A percentile compares a stretch with the other conserved stretches of the same genome.
Evolutionary conservation across 2,113 vertebrate species (phyloP).

Genomic region (Hiodon alosoides): DNA sequence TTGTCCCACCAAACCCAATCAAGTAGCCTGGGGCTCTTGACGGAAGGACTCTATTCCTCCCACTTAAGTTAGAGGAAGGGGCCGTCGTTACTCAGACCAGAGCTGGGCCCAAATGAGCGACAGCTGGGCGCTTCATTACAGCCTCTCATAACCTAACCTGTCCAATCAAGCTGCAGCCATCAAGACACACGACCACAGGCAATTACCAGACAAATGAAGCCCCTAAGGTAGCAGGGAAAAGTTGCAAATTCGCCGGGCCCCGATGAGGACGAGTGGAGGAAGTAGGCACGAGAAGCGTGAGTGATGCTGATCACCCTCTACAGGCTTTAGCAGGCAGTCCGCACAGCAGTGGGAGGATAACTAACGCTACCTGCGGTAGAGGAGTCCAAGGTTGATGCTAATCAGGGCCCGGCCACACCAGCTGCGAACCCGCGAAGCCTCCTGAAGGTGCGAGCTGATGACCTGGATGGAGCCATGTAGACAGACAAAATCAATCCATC

Average conservation of each 20-base stretch:
- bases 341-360: conserved; percentile 3
- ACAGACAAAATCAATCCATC: conserved; percentile 58
- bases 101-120: not conserved
- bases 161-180: not conserved
- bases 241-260: not conserved
- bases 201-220: not conserved
- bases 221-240: not conserved
- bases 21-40: too few relatives aligned
- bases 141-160: not conserved
- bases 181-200: not conserved
- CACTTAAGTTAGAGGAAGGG: too few relatives aligned
- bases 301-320: not conserved
- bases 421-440: conserved; percentile 30
- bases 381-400: conserved; percentile 33
- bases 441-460: conserved; percentile 32
- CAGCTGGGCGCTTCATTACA: not conserved
- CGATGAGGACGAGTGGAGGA: not conserved
- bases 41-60: too few relatives aligned
- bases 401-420: conserved; percentile 27
- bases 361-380: conserved; percentile 27
- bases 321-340: not conserved
- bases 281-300: not conserved
- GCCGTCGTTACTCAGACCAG: not conserved
- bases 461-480: conserved; percentile 26
- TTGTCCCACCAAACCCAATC: too few relatives aligned